Percentiles rank a stretch among this genome's conserved stretches.
phyloP scores from a whole-genome alignment of 2,797 vertebrate species.

The Rhynchotus rufescens region DNA sequence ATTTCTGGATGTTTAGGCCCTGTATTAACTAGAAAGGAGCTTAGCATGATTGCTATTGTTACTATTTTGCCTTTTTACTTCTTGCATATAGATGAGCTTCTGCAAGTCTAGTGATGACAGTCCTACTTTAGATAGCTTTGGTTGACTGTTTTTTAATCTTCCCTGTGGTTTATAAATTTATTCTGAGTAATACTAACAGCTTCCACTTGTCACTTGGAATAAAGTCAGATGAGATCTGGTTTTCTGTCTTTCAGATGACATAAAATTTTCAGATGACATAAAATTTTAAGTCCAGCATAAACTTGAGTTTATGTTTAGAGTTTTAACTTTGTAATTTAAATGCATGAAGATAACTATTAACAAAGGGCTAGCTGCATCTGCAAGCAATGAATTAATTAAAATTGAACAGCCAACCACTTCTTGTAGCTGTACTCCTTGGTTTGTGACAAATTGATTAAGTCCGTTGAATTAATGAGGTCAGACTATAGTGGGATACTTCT shows the following conservation, averaged over 20 bases:
- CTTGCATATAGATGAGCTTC: background rate
- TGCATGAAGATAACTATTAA: background rate
- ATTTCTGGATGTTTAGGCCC: background rate
- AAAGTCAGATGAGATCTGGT: background rate
- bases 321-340: background rate
- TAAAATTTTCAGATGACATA: background rate
- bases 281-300: background rate
- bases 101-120: background rate
- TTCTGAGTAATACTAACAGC: background rate
- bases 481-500: background rate
- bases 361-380: background rate
- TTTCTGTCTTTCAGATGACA: background rate
- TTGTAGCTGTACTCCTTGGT: background rate
- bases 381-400: conserved; percentile 35
- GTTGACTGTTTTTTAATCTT: background rate
- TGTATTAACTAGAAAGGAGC: background rate
- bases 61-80: background rate
- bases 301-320: background rate
- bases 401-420: background rate
- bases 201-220: background rate
- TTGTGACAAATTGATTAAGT: conserved; percentile 39
- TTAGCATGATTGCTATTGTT: background rate
- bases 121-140: background rate
- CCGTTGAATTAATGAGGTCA: background rate
- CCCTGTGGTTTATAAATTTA: background rate